Evolutionary conservation across 2,797 vertebrate species (phyloP), one percentile per base, ranked within the genome.

Genomic region (Myioborus melanocephalus): DNA sequence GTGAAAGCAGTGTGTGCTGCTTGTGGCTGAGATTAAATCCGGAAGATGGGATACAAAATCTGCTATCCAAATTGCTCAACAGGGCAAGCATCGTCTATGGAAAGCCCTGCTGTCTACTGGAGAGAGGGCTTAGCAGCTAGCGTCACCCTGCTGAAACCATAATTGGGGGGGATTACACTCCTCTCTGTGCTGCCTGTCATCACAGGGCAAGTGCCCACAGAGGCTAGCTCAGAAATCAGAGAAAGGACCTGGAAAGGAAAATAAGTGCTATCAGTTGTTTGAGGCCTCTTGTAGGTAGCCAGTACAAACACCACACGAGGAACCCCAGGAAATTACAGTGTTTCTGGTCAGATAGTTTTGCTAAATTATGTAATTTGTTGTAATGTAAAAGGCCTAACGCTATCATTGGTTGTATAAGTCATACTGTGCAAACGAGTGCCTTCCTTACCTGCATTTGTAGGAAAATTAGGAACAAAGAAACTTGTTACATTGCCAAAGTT

Each of bases 151-250:
- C 89, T 96, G 90, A 93, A 96, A 63, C 77, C n/a, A 1, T 90
- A 87, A 95, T 83, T 94, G 89, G 69, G 71, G 64, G 53, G 91
- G 76, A 95, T 97, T 97, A 96, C 66, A 5, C 53, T 91, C 75
- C 56, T 47, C 53, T 56, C 60, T 75, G 35, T 73, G 70, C 80
- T 80, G 91, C 70, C 66, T 92, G 59, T 81, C 73, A 86, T 47
- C 52, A 84, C 44, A 73, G 59, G 77, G n/a, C 52, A 83, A 91
- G 70, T 32, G 87, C 69, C 61, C 56, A 63, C 35, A 89, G 70
- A 88, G 73, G 35, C 91, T 69, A 89, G 34, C 84, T 81, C 76
- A 91, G 82, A 88, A 91, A 94, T 46, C 61, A 82, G 63, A 86
- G 47, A 59, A 79, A 89, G 61, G 39, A 35, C 37, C 55, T n/a